Evolutionary conservation across 2,797 vertebrate genomes (phyloP).

Genomic region (Xyrichtys novacula): DNA sequence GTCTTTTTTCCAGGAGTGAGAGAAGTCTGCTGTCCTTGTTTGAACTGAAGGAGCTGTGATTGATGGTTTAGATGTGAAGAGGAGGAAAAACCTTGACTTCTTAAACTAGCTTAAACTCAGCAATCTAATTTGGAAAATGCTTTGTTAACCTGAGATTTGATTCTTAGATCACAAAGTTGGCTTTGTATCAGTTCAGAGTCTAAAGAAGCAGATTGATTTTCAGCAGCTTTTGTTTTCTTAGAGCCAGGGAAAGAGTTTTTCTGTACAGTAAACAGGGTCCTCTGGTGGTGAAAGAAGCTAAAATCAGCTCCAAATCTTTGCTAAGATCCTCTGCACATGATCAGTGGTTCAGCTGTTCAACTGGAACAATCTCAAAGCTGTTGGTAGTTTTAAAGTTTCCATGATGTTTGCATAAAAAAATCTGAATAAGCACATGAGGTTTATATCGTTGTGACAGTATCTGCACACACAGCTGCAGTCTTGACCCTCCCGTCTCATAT

Average conservation of each 20-base stretch:
- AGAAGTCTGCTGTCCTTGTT: background rate
- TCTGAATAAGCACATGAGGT: too few relatives aligned
- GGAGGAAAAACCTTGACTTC: too few relatives aligned
- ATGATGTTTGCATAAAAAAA: too few relatives aligned
- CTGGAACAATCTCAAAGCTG: too few relatives aligned
- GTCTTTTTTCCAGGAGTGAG: background rate
- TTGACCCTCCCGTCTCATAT: too few relatives aligned
- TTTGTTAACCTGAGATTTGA: background rate
- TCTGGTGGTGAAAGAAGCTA: slow-evolving; percentile 4
- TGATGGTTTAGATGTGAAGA: background rate
- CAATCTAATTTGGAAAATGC: background rate
- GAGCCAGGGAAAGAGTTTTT: background rate
- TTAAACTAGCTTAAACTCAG: too few relatives aligned
- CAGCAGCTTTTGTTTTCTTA: background rate
- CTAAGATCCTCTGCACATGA: slow-evolving; percentile 13
- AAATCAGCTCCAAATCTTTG: too few relatives aligned
- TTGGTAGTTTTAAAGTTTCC: too few relatives aligned
- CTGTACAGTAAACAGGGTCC: background rate
- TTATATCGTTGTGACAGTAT: too few relatives aligned
- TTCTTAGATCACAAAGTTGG: background rate
- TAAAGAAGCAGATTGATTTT: background rate
- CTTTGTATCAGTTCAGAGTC: background rate
- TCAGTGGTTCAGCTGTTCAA: slow-evolving; percentile 10
- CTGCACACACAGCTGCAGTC: too few relatives aligned
- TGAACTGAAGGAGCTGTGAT: background rate